Conservation (phyloP, 2,113 vertebrate species). For the Aix galericulata region DNA sequence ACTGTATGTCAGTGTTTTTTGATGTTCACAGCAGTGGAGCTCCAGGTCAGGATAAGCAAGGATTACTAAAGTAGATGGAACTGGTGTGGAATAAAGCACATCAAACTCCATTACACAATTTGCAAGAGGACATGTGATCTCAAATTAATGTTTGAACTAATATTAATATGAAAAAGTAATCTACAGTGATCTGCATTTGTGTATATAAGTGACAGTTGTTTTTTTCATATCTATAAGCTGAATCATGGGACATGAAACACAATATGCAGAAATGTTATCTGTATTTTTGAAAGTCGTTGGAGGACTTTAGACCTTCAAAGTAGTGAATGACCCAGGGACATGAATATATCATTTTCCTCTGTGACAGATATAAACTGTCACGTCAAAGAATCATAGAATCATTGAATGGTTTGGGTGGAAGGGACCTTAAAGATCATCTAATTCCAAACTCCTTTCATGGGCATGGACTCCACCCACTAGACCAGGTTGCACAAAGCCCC, state of each 20-base stretch:
- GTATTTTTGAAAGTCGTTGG: neutral
- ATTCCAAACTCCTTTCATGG: too few species aligned
- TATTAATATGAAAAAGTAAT: neutral
- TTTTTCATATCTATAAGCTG: neutral
- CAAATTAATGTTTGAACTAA: neutral
- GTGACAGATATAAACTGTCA: neutral
- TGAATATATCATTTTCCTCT: neutral
- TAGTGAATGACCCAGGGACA: neutral
- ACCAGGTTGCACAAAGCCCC: too few species aligned
- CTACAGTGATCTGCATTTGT: neutral
- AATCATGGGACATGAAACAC: neutral
- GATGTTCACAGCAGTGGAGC: neutral
- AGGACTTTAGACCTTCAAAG: neutral
- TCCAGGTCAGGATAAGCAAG: neutral
- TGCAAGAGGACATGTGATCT: neutral
- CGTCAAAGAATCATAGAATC: neutral
- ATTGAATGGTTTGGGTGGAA: too few species aligned
- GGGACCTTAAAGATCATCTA: too few species aligned
- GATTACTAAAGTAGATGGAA: neutral
- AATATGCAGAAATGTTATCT: neutral
- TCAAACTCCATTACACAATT: neutral
- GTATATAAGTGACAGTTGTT: neutral
- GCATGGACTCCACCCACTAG: too few species aligned
- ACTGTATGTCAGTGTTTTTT: neutral
- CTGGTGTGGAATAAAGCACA: neutral